phyloP scores from a whole-genome alignment of 2,113 vertebrate species.

The Catagonus wagneri region DNA sequence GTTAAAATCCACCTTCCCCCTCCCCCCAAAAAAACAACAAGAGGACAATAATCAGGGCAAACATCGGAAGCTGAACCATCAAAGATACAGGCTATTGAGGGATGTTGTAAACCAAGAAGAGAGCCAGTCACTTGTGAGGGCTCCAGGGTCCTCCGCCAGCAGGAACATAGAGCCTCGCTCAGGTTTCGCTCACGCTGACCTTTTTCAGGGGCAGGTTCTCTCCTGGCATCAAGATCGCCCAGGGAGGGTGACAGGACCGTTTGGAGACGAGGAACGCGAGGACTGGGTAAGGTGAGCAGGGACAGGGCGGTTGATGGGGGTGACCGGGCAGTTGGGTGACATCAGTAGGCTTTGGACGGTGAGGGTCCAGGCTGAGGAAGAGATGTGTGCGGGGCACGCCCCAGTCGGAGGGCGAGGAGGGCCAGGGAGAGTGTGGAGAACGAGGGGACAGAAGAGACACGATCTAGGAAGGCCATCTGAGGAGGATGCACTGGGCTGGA shows the following conservation, averaged over 20 bases:
- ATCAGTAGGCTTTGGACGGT: fast-evolving
- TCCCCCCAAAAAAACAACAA: background rate
- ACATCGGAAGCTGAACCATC: fast-evolving
- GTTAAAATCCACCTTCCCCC: background rate
- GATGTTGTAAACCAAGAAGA: too few relatives aligned
- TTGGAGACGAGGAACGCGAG: background rate
- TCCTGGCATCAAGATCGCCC: fast-evolving
- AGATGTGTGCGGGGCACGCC: fast-evolving
- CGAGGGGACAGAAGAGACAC: fast-evolving
- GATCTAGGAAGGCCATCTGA: fast-evolving
- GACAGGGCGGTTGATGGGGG: fast-evolving
- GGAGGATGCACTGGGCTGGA: too few relatives aligned
- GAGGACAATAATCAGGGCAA: background rate
- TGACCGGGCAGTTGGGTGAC: fast-evolving
- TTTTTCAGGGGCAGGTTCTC: too few relatives aligned
- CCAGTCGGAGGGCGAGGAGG: fast-evolving
- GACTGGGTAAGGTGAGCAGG: fast-evolving
- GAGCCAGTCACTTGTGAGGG: fast-evolving
- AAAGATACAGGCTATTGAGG: fast-evolving
- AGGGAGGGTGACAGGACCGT: fast-evolving
- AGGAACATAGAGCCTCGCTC: too few relatives aligned
- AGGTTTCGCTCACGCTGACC: too few relatives aligned
- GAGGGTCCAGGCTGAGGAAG: too few relatives aligned
- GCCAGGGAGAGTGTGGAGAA: fast-evolving
- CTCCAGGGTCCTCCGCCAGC: background rate